Conservation (phyloP, 2,113 vertebrate species). For the Rhadina sibilatrix region DNA sequence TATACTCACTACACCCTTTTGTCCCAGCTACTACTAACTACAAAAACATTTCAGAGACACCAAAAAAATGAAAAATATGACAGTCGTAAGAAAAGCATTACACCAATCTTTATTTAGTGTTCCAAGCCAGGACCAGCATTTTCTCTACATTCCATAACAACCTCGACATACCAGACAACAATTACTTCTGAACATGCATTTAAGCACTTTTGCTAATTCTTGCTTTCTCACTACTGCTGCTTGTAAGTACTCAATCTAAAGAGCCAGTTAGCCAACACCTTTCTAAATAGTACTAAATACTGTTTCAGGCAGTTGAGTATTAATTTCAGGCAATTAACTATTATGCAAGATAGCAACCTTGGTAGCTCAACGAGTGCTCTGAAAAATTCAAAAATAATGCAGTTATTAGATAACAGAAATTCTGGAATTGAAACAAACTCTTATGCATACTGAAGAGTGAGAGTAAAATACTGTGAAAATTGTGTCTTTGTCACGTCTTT, state of each 20-base stretch:
- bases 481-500: not conserved
- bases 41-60: not conserved
- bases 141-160: fast-evolving
- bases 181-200: not conserved
- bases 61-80: not conserved
- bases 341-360: not conserved
- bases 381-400: not conserved
- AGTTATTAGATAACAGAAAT: not conserved
- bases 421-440: not conserved
- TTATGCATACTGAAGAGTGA: not conserved
- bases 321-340: not conserved
- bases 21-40: not conserved
- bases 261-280: not conserved
- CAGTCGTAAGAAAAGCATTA: not conserved
- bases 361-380: not conserved
- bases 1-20: not conserved
- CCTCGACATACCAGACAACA: not conserved
- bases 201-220: not conserved
- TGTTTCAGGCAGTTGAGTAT: not conserved
- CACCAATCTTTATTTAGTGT: not conserved
- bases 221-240: not conserved
- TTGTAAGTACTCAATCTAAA: not conserved
- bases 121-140: not conserved
- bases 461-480: not conserved
- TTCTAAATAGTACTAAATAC: not conserved